Evolutionary conservation across 2,797 vertebrate species (phyloP), one percentile per base, ranked within the genome.

Genomic region (Nyctalus aviator): DNA sequence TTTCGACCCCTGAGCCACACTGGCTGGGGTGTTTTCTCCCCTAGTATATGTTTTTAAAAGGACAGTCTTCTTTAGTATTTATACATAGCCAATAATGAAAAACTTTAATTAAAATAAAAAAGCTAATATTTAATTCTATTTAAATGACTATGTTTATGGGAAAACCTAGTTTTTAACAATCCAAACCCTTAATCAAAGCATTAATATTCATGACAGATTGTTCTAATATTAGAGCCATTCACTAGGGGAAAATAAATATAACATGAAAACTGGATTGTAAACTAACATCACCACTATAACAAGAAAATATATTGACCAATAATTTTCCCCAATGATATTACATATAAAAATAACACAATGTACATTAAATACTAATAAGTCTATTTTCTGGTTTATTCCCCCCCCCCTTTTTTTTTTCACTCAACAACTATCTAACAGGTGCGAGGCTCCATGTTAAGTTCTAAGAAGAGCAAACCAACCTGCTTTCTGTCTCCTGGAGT

Each of bases 101-200:
- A 79, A 86, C 18, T 94, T 93, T 82, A 95, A 95, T 93, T 94
- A 93, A 90, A 79, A 94, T 41, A 27, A 94, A 96, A 94, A 59
- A 41, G 41, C 44, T 90, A 82, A 66, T 35, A 88, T 88, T 71
- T 83, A 88, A 84, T 93, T 93, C 35, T 18, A 92, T 77, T 94
- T 95, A 89, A 95, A 92, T 93, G 85, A 44, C 37, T 88, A 59
- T 83, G 59, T 71, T 91, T 90, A 48, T 78, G 53, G 37, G 87
- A 95, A 95, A 93, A 86, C 30, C 35, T 77, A 89, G 32, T 59
- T 91, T 93, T 94, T 89, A 92, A 93, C 41, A 64, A 50, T 77
- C 55, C 1, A n/a, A 93, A 77, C 69, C 11, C 9, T 95, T 96
- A 95, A 89, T 91, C 68, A 96, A 94, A 95, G 41, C 30, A 50